Conservation (phyloP, 2,113 vertebrate genomes). For the Cynopterus brachyotis region DNA sequence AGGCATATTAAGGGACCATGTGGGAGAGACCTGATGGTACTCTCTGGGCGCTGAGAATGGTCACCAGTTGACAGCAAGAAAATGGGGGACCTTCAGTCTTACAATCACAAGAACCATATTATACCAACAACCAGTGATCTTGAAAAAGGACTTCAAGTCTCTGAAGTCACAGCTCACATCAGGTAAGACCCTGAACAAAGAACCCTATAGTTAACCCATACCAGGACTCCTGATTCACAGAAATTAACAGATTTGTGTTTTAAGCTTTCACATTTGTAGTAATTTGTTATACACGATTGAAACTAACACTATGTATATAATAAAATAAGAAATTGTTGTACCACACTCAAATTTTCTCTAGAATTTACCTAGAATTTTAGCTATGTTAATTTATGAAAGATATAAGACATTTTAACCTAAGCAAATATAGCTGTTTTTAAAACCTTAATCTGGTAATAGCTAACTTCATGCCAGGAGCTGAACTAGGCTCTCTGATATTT, state of each 20-base stretch:
- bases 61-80: background rate
- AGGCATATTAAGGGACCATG: background rate
- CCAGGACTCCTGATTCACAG: background rate
- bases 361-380: background rate
- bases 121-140: background rate
- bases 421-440: background rate
- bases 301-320: background rate
- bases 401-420: slow-evolving; percentile 27
- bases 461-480: background rate
- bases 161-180: background rate
- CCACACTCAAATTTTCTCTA: background rate
- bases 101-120: background rate
- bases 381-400: background rate
- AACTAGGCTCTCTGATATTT: background rate
- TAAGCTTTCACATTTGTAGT: background rate
- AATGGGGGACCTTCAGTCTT: background rate
- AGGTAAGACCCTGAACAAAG: background rate
- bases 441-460: background rate
- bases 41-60: background rate
- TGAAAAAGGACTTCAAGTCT: background rate
- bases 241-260: background rate
- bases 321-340: background rate
- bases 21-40: background rate
- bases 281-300: background rate
- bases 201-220: background rate